Evolutionary conservation across 2,113 vertebrate genomes (phyloP).

Genomic region (human (Homo sapiens)): DNA sequence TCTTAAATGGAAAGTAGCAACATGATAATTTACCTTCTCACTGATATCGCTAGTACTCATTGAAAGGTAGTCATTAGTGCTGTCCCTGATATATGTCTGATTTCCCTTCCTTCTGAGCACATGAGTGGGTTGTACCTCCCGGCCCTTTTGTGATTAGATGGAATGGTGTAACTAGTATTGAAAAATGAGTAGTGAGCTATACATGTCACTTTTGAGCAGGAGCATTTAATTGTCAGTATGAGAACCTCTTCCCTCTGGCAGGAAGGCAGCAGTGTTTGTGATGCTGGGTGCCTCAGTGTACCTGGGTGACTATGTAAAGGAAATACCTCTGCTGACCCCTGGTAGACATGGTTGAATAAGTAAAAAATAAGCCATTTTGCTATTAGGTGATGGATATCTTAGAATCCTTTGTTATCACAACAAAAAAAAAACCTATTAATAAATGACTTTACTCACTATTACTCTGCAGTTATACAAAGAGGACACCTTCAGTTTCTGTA

Average conservation of each 20-base stretch:
- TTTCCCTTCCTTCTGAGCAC: background rate
- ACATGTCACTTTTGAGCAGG: background rate
- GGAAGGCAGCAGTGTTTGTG: fast-evolving
- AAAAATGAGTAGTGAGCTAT: background rate
- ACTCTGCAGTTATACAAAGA: background rate
- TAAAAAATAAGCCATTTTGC: background rate
- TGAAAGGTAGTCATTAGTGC: background rate
- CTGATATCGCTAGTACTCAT: background rate
- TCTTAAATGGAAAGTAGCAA: background rate
- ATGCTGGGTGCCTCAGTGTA: background rate
- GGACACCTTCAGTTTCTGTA: background rate
- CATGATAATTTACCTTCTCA: background rate
- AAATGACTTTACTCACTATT: background rate
- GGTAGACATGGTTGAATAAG: background rate
- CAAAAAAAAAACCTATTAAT: background rate
- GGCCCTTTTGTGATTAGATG: background rate
- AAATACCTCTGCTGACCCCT: background rate
- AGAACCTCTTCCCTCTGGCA: too few species aligned
- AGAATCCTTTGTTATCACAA: background rate
- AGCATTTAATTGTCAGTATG: background rate
- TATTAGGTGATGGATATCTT: background rate
- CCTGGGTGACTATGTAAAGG: background rate
- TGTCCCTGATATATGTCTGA: background rate
- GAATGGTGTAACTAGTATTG: background rate
- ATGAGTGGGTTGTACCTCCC: background rate